Conservation (phyloP, 1,140 invertebrate species). For the Sinonovacula constricta region DNA sequence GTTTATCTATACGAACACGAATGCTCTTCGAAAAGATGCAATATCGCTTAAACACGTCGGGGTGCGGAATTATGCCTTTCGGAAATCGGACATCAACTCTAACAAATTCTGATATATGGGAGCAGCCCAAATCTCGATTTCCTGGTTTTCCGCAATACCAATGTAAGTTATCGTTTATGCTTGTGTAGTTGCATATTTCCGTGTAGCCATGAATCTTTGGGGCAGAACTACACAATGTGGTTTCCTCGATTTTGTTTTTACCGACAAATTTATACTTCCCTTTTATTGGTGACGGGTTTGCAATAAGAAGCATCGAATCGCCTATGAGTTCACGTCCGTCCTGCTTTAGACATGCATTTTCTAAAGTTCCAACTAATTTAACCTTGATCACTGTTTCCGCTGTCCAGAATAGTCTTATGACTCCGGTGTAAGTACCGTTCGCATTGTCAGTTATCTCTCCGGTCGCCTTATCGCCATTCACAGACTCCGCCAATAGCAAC, state of each 20-base stretch:
- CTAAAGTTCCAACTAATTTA: slow-evolving; percentile 9
- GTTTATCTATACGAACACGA: too few relatives aligned
- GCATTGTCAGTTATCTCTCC: slow-evolving; percentile 24
- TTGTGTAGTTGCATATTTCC: slow-evolving; percentile 32
- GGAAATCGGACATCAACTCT: too few relatives aligned
- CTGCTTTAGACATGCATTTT: slow-evolving; percentile 30
- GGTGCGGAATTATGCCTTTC: too few relatives aligned
- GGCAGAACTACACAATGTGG: slow-evolving; percentile 13
- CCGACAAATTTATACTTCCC: slow-evolving; percentile 31
- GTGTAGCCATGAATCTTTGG: slow-evolving; percentile 1
- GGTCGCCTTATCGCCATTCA: slow-evolving; percentile 9
- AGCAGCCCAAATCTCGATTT: not conserved
- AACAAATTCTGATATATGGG: too few relatives aligned
- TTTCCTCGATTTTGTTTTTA: not conserved
- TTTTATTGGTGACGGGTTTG: not conserved
- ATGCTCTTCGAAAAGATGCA: too few relatives aligned
- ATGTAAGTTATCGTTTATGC: slow-evolving; percentile 21
- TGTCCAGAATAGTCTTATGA: slow-evolving; percentile 19
- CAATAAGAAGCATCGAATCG: slow-evolving; percentile 5
- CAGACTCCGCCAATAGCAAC: slow-evolving; percentile 2
- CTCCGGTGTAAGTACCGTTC: slow-evolving; percentile 32
- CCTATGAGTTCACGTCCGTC: slow-evolving; percentile 8
- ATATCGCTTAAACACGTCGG: too few relatives aligned
- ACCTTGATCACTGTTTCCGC: slow-evolving; percentile 7
- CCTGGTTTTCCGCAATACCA: slow-evolving; percentile 44